A percentile compares a stretch with the other conserved stretches of the same genome.
Conservation (phyloP, 2,113 vertebrate genomes). For the Pelobates fuscus region DNA sequence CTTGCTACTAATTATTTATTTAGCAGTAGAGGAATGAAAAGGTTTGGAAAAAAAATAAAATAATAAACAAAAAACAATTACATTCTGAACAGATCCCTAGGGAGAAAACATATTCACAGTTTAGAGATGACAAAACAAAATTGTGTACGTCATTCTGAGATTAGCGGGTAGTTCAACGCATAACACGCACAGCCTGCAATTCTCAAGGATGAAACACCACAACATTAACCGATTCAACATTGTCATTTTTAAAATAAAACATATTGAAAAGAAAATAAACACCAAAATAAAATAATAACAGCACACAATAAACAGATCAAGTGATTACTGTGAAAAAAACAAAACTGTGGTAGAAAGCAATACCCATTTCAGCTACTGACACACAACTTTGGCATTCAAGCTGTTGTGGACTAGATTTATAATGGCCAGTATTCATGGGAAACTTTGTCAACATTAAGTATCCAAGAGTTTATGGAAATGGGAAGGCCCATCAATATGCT, state of each 20-base stretch:
- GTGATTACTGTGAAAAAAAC: too few relatives aligned
- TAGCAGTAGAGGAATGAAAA: conserved; percentile 27
- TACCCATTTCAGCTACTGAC: background rate
- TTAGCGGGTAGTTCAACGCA: conserved; percentile 3
- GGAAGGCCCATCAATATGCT: too few relatives aligned
- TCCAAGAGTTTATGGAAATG: too few relatives aligned
- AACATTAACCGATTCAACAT: background rate
- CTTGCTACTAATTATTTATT: conserved; percentile 23
- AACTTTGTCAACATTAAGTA: too few relatives aligned
- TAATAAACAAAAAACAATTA: too few relatives aligned
- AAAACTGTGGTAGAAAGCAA: background rate
- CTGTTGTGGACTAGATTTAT: too few relatives aligned
- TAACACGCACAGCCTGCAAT: background rate
- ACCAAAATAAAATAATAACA: background rate
- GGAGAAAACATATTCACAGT: conserved; percentile 42
- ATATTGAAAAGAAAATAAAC: background rate
- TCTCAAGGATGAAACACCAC: conserved; percentile 1
- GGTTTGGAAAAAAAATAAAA: background rate
- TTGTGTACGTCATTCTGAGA: conserved; percentile 12
- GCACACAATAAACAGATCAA: background rate
- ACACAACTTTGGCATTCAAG: background rate
- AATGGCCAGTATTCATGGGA: too few relatives aligned
- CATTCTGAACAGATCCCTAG: conserved; percentile 46
- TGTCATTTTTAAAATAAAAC: background rate
- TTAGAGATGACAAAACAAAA: conserved; percentile 33